These are phyloP conservation scores for Polydrusus tereticollis DNA, from an alignment of 2,888 invertebrate species.

Conservation along the genomic window DNA sequence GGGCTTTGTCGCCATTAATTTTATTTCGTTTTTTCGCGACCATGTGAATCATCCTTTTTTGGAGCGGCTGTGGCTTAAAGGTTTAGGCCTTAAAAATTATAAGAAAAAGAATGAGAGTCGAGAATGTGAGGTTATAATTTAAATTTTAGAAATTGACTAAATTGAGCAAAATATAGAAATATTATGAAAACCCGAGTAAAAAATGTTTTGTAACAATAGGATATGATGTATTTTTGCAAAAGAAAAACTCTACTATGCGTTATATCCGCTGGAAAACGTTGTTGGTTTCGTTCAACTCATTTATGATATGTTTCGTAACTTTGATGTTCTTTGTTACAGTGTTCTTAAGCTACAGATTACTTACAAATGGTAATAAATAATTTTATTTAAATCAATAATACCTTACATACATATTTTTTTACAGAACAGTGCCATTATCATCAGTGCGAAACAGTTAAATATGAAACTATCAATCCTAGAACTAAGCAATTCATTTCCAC, in stretches of 20 bases:
- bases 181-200: background rate
- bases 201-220: background rate
- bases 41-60: no score
- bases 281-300: slow-evolving; percentile 52
- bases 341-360: slow-evolving; percentile 60
- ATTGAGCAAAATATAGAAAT: background rate
- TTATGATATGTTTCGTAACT: slow-evolving; percentile 53
- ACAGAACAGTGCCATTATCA: slow-evolving; percentile 62
- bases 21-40: no score
- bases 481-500: slow-evolving; percentile 10
- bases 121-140: no score
- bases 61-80: no score
- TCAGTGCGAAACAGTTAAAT: slow-evolving; percentile 51
- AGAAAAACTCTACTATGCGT: slow-evolving; percentile 23
- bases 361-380: slow-evolving; percentile 58
- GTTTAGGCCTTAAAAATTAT: no score
- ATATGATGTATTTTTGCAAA: slow-evolving; percentile 1
- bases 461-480: slow-evolving; percentile 27
- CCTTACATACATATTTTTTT: slow-evolving; percentile 47
- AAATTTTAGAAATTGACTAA: background rate
- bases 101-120: no score
- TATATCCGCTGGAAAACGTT: slow-evolving; percentile 26
- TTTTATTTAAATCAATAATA: background rate
- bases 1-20: no score
- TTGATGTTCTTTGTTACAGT: slow-evolving; percentile 58